phyloP scores from a whole-genome alignment of 1,140 invertebrate genomes.

The Capitella teleta region DNA sequence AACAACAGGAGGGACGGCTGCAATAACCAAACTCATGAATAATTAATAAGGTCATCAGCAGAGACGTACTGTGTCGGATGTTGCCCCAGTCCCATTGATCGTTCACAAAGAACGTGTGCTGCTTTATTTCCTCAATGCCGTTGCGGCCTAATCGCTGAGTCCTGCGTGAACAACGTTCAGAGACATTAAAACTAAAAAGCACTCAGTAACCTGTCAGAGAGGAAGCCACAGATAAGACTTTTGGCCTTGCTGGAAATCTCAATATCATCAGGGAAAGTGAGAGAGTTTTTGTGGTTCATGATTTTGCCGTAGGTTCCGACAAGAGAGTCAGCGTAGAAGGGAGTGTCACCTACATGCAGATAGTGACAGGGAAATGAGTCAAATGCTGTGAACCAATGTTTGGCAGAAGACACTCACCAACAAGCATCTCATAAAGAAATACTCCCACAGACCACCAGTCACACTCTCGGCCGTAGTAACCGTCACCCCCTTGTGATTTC shows the following conservation, averaged over 20 bases:
- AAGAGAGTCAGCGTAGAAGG: constrained; percentile 98
- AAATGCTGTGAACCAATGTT: background rate
- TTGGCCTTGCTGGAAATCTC: constrained; percentile 86
- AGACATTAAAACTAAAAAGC: too few relatives aligned
- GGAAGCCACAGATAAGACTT: constrained; percentile 78
- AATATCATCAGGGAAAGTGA: constrained; percentile 87
- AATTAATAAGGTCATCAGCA: background rate
- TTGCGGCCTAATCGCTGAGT: constrained; percentile 80
- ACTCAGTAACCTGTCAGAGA: constrained; percentile 81
- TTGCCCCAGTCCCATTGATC: constrained; percentile 97
- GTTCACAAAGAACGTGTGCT: constrained; percentile 89
- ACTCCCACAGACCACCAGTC: constrained; percentile 99
- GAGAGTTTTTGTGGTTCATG: constrained; percentile 97
- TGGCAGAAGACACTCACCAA: constrained; percentile 47
- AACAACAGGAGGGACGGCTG: constrained; percentile 84
- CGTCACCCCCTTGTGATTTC: constrained; percentile 92
- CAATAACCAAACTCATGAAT: constrained; percentile 8
- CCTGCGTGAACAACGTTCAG: constrained; percentile 42
- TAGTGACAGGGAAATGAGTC: background rate
- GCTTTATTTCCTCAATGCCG: constrained; percentile 90
- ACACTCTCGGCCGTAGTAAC: constrained; percentile 76
- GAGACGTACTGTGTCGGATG: constrained; percentile 50
- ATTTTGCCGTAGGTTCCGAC: constrained; percentile 99
- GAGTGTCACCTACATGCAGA: constrained; percentile 89
- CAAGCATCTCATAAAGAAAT: constrained; percentile 96